A percentile compares a stretch with the other conserved stretches of the same genome.
phyloP scores from a whole-genome alignment of 2,888 invertebrate species.

The Drosophila flavopinicola region DNA sequence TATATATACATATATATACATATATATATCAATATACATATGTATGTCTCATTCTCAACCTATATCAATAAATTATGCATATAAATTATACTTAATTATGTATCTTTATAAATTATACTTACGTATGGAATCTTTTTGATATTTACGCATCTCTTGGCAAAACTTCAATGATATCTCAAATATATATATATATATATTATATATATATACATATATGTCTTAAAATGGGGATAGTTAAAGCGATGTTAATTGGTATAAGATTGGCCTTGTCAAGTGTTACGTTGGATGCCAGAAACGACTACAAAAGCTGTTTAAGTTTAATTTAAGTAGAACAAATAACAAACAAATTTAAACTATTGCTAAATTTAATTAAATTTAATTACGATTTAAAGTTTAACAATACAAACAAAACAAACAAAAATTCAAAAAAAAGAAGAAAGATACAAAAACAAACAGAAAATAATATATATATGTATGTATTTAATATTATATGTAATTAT shows the following conservation, averaged over 20 bases:
- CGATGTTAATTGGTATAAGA: slow-evolving; percentile 84
- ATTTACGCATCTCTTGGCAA: slow-evolving; percentile 19
- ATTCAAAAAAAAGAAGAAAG: slow-evolving; percentile 1
- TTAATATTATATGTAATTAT: slow-evolving; percentile 32
- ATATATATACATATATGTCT: slow-evolving; percentile 22
- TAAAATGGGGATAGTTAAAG: slow-evolving; percentile 78
- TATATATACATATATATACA: slow-evolving; percentile 20
- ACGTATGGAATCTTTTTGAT: too few species aligned
- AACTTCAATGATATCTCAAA: slow-evolving; percentile 2
- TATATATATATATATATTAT: slow-evolving; percentile 24
- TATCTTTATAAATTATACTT: slow-evolving; percentile 12
- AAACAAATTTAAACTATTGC: slow-evolving; percentile 74
- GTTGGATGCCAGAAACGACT: slow-evolving; percentile 85
- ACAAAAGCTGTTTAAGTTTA: slow-evolving; percentile 84
- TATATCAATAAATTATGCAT: slow-evolving; percentile 12
- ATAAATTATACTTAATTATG: background rate
- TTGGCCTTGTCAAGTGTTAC: slow-evolving; percentile 85
- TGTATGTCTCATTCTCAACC: slow-evolving; percentile 39
- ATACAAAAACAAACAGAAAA: slow-evolving; percentile 27
- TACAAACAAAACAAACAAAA: slow-evolving; percentile 41
- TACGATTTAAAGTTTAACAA: slow-evolving; percentile 54
- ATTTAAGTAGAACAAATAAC: slow-evolving; percentile 81
- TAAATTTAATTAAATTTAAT: slow-evolving; percentile 67
- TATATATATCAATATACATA: too few species aligned
- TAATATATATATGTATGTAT: slow-evolving; percentile 7